phyloP scores from a whole-genome alignment of 2,888 invertebrate genomes.

The Volucella zonaria region DNA sequence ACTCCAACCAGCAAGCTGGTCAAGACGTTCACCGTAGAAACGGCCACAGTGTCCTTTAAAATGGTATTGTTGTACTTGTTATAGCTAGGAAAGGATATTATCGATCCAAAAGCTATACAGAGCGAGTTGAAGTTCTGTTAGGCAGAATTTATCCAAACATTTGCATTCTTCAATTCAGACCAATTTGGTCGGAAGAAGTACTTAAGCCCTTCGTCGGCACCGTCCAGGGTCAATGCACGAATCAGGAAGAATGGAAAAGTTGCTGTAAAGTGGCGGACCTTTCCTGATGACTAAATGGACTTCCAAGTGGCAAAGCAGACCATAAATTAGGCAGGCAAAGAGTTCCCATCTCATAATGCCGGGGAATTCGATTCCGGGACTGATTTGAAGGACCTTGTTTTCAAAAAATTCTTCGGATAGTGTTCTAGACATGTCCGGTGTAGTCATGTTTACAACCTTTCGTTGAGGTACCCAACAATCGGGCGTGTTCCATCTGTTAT shows the following conservation, averaged over 20 bases:
- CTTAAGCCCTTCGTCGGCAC: conserved; percentile 91
- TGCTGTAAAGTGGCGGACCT: conserved; percentile 95
- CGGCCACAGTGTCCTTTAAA: conserved; percentile 92
- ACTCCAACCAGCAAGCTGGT: conserved; percentile 95
- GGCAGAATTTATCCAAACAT: conserved; percentile 96
- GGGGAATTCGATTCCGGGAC: conserved; percentile 91
- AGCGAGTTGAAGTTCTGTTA: conserved; percentile 96
- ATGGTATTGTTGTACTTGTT: conserved; percentile 96
- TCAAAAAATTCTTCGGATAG: conserved; percentile 96
- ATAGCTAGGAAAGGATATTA: conserved; percentile 94
- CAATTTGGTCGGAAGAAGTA: conserved; percentile 95
- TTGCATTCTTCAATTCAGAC: conserved; percentile 91
- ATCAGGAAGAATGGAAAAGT: conserved; percentile 94
- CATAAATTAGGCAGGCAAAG: conserved; percentile 91
- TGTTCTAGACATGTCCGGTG: conserved; percentile 89
- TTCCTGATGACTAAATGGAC: conserved; percentile 96
- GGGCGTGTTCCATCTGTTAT: conserved; percentile 90
- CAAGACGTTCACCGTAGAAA: conserved; percentile 92
- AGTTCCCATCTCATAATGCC: conserved; percentile 94
- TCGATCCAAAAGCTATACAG: conserved; percentile 95
- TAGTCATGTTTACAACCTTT: conserved; percentile 84
- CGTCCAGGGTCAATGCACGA: conserved; percentile 94
- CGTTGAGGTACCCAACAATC: conserved; percentile 91
- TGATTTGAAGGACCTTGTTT: conserved; percentile 92
- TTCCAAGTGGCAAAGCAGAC: conserved; percentile 98